Evolutionary conservation across 2,888 invertebrate species (phyloP).

Genomic region (Caenorhabditis sp.): DNA sequence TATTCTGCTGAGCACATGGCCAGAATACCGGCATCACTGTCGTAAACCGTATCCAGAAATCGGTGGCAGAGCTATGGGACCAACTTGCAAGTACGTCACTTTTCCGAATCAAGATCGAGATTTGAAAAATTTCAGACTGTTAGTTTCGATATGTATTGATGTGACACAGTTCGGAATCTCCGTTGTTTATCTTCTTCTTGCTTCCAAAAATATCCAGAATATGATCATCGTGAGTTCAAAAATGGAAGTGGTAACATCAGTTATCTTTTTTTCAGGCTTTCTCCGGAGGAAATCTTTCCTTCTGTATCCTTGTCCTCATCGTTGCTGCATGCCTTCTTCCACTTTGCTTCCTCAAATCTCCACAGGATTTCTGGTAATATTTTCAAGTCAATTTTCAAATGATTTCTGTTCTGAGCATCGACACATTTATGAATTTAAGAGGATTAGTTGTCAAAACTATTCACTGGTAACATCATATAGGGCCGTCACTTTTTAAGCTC

Average conservation of each 20-base stretch:
- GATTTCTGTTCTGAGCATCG: neutral
- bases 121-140: slow-evolving; percentile 63
- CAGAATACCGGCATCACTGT: slow-evolving; percentile 79
- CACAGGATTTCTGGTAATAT: slow-evolving; percentile 81
- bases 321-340: slow-evolving; percentile 79
- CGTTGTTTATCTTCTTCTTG: slow-evolving; percentile 79
- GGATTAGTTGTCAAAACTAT: slow-evolving; percentile 41
- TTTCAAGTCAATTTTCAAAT: neutral
- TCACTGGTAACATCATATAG: slow-evolving; percentile 50
- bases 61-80: slow-evolving; percentile 77
- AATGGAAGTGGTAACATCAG: neutral
- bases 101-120: neutral
- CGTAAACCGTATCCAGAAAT: slow-evolving; percentile 82
- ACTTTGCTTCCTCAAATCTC: slow-evolving; percentile 81
- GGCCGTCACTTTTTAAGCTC: slow-evolving; percentile 43
- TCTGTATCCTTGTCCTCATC: slow-evolving; percentile 79
- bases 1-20: slow-evolving; percentile 78
- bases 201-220: slow-evolving; percentile 81
- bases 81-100: slow-evolving; percentile 66
- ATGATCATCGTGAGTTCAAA: slow-evolving; percentile 72
- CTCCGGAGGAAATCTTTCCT: slow-evolving; percentile 70
- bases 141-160: slow-evolving; percentile 78
- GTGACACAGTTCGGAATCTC: slow-evolving; percentile 81
- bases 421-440: slow-evolving; percentile 13
- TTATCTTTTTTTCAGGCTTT: slow-evolving; percentile 68